Conservation (phyloP, 1,140 invertebrate genomes). For the Tetragnatha versicolor region DNA sequence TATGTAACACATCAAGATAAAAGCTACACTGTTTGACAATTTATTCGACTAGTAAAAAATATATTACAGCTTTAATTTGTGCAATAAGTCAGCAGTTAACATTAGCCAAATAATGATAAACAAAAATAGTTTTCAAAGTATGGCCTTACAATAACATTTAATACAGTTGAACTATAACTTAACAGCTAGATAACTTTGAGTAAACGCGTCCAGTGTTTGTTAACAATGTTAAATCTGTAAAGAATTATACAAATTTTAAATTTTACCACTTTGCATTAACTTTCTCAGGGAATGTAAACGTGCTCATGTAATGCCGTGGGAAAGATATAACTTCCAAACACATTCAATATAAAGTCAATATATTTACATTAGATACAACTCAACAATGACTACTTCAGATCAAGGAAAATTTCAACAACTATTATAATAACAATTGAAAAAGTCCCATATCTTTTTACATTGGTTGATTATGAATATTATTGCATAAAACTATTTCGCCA, state of each 20-base stretch:
- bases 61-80: not conserved
- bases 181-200: constrained; percentile 35
- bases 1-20: constrained; percentile 50
- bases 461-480: too few species aligned
- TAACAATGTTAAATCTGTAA: constrained; percentile 47
- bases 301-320: constrained; percentile 37
- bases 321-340: constrained; percentile 11
- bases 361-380: constrained; percentile 6
- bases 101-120: too few species aligned
- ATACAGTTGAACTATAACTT: constrained; percentile 39
- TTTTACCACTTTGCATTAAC: constrained; percentile 8
- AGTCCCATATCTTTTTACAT: too few species aligned
- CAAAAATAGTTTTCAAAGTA: too few species aligned
- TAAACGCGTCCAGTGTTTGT: constrained; percentile 14
- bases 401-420: not conserved
- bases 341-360: not conserved
- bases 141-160: constrained; percentile 8
- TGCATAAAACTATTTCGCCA: too few species aligned
- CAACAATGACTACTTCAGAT: constrained; percentile 26
- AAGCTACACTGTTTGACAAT: constrained; percentile 36
- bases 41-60: constrained; percentile 10
- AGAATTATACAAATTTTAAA: constrained; percentile 27
- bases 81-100: not conserved
- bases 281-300: not conserved
- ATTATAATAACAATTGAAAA: constrained; percentile 16